Evolutionary conservation across 1,140 invertebrate species (phyloP).

Genomic region (Diuraphis noxia): DNA sequence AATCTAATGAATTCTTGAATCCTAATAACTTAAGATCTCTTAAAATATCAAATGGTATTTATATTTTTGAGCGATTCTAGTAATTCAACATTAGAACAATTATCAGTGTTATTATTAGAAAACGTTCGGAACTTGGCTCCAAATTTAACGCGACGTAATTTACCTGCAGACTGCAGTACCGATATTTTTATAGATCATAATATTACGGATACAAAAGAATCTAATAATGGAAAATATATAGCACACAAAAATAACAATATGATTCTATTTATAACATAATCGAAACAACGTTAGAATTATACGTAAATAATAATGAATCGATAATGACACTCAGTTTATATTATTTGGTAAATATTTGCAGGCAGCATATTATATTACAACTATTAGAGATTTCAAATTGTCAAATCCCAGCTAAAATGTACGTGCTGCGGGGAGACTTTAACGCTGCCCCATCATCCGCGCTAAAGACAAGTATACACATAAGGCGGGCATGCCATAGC

Average conservation of each 20-base stretch:
- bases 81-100: too few species aligned
- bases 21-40: background rate
- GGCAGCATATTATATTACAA: background rate
- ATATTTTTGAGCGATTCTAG: background rate
- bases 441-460: background rate
- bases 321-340: background rate
- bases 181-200: background rate
- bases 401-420: background rate
- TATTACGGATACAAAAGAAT: background rate
- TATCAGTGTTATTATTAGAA: background rate
- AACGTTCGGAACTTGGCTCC: background rate
- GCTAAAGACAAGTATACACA: background rate
- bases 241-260: background rate
- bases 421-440: background rate
- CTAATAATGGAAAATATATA: background rate
- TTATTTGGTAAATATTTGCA: background rate
- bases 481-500: background rate
- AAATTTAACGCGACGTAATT: background rate
- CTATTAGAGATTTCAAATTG: background rate
- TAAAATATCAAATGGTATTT: background rate
- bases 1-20: background rate
- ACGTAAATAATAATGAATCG: background rate
- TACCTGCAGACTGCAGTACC: background rate
- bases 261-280: background rate
- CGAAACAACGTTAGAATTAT: background rate